Evolutionary conservation across 2,888 invertebrate genomes (phyloP).

Genomic region (Zele albiditarsus): DNA sequence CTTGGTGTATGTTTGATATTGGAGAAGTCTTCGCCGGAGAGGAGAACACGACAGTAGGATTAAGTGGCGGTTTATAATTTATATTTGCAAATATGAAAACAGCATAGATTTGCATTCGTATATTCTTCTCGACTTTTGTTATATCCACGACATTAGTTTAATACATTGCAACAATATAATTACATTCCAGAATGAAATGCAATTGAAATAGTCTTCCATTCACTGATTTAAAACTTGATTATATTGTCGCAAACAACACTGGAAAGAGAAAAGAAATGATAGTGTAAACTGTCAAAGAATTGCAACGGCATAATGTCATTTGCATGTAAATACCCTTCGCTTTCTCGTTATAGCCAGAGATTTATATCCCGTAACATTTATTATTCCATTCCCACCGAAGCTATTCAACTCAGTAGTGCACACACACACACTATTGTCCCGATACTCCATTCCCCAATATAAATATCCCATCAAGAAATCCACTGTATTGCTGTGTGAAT

Average conservation of each 20-base stretch:
- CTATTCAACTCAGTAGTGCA: slow-evolving; percentile 4
- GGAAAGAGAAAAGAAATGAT: slow-evolving; percentile 8
- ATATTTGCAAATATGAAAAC: not conserved
- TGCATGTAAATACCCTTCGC: slow-evolving; percentile 27
- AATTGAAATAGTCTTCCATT: too few relatives aligned
- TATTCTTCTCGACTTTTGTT: slow-evolving; percentile 46
- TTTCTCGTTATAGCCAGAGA: slow-evolving; percentile 8
- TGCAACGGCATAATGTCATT: slow-evolving; percentile 12
- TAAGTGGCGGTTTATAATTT: not conserved
- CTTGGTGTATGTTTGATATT: slow-evolving; percentile 49
- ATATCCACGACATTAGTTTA: slow-evolving; percentile 25
- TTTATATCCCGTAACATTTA: slow-evolving; percentile 20
- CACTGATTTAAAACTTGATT: too few relatives aligned
- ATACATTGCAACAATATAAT: not conserved
- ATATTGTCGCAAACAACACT: not conserved
- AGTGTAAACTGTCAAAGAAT: slow-evolving; percentile 9
- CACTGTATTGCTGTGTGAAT: not conserved
- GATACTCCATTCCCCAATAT: not conserved
- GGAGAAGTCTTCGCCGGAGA: not conserved
- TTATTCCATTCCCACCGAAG: slow-evolving; percentile 7
- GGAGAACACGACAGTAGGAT: too few relatives aligned
- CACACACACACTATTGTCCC: not conserved
- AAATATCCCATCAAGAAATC: not conserved
- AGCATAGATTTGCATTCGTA: slow-evolving; percentile 60
- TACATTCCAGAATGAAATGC: too few relatives aligned